These are phyloP conservation scores for Pristionchus fissidentatus DNA, from an alignment of 2,888 invertebrate species.

Conservation along the genomic window DNA sequence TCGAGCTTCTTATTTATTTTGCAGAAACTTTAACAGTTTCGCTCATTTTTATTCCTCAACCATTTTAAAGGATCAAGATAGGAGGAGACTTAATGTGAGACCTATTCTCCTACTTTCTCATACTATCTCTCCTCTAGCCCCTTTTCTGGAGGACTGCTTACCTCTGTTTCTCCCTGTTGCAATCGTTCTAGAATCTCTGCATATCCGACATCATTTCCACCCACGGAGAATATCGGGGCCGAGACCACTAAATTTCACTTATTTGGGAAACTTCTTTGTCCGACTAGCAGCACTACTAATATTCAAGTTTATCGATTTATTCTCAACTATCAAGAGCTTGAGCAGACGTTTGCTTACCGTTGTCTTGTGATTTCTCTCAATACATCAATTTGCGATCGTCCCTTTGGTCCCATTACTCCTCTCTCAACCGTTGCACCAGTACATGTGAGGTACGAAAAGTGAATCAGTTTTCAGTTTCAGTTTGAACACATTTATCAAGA, in stretches of 20 bases:
- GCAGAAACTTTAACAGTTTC: not conserved
- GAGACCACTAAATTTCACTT: no score
- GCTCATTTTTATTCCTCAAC: no score
- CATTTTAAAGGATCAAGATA: no score
- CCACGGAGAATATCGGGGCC: slow-evolving; percentile 68
- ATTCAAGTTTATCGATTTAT: not conserved
- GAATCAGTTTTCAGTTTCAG: no score
- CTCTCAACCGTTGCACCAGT: slow-evolving; percentile 65
- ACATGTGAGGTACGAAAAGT: slow-evolving; percentile 69
- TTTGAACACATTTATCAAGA: no score
- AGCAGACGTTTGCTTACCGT: slow-evolving; percentile 33
- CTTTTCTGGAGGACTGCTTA: no score
- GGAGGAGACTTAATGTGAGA: no score
- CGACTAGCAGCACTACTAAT: not conserved
- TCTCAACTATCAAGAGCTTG: not conserved
- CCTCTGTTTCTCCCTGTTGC: slow-evolving; percentile 53
- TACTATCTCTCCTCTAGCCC: no score
- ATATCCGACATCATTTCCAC: slow-evolving; percentile 74
- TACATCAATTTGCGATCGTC: slow-evolving; percentile 52
- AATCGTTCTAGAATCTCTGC: slow-evolving; percentile 63
- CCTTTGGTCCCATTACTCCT: slow-evolving; percentile 57
- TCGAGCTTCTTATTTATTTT: not conserved
- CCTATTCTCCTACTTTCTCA: no score
- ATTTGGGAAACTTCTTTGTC: no score
- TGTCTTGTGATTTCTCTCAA: slow-evolving; percentile 47